These are phyloP conservation scores for Heliornis fulica DNA, from an alignment of 2,113 vertebrate species.

Conservation along the genomic window DNA sequence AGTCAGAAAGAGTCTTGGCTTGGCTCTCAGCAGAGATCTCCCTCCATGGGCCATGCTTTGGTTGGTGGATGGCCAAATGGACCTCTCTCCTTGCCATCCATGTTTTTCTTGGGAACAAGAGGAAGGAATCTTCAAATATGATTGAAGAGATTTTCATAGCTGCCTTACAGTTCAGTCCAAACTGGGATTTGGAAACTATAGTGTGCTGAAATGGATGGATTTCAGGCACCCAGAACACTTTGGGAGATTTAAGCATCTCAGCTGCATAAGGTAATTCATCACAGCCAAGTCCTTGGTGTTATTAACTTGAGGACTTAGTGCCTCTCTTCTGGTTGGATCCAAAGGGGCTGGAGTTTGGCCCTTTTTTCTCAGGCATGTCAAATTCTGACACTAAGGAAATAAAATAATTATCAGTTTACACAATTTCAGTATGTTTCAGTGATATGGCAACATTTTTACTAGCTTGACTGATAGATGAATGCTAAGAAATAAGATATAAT, in stretches of 20 bases:
- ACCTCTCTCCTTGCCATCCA: not conserved
- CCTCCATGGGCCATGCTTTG: accelerated
- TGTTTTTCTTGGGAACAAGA: not conserved
- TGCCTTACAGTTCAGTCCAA: not conserved
- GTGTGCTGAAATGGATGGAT: not conserved
- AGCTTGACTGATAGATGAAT: not conserved
- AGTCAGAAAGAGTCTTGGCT: not conserved
- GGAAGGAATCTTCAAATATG: not conserved
- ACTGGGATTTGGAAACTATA: not conserved
- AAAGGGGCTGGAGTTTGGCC: not conserved
- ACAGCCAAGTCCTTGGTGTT: not conserved
- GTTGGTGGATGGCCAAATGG: not conserved
- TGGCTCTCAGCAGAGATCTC: not conserved
- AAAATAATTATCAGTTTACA: not conserved
- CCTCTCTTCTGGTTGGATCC: not conserved
- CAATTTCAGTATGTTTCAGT: not conserved
- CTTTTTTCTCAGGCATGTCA: not conserved
- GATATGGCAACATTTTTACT: not conserved
- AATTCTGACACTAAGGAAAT: not conserved
- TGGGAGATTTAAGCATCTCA: not conserved
- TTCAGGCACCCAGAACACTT: not conserved
- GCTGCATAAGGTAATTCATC: not conserved
- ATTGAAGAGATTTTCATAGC: not conserved
- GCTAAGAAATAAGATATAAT: not conserved
- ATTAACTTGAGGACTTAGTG: not conserved